phyloP scores from a whole-genome alignment of 1,140 invertebrate species.

The Mylabris phalerata region DNA sequence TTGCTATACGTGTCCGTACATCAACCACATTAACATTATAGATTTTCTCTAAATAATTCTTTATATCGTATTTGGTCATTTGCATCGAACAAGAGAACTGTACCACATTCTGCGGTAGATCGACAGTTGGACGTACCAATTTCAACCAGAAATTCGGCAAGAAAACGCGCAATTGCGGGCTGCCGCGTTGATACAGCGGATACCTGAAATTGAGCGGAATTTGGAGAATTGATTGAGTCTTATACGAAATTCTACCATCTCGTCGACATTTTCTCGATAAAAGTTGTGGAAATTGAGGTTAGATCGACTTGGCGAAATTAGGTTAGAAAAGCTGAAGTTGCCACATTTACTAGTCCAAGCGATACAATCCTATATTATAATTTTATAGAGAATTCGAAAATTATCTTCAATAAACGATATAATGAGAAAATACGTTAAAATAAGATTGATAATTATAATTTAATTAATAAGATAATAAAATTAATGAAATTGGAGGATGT shows the following conservation, averaged over 20 bases:
- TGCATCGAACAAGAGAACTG: slow-evolving; percentile 80
- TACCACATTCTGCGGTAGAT: slow-evolving; percentile 67
- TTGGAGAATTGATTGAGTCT: not conserved
- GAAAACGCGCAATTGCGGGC: slow-evolving; percentile 83
- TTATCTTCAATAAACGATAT: too few species aligned
- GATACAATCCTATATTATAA: too few species aligned
- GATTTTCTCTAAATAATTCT: slow-evolving; percentile 92
- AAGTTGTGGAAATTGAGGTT: too few species aligned
- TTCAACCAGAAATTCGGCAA: slow-evolving; percentile 95
- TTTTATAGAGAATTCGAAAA: too few species aligned
- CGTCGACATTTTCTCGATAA: not conserved
- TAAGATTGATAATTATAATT: too few species aligned
- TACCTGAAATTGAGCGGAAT: slow-evolving; percentile 22
- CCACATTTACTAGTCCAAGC: too few species aligned
- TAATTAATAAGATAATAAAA: too few species aligned
- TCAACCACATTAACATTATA: slow-evolving; percentile 69
- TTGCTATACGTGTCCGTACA: slow-evolving; percentile 63
- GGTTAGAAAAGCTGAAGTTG: too few species aligned
- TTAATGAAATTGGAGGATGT: too few species aligned
- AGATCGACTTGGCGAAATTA: too few species aligned
- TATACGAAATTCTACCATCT: not conserved
- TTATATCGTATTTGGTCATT: slow-evolving; percentile 83
- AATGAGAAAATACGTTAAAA: too few species aligned
- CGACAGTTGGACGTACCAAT: slow-evolving; percentile 58
- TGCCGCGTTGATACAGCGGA: slow-evolving; percentile 70